Evolutionary conservation across 2,113 vertebrate genomes (phyloP).

Genomic region (Apodemus sylvaticus): DNA sequence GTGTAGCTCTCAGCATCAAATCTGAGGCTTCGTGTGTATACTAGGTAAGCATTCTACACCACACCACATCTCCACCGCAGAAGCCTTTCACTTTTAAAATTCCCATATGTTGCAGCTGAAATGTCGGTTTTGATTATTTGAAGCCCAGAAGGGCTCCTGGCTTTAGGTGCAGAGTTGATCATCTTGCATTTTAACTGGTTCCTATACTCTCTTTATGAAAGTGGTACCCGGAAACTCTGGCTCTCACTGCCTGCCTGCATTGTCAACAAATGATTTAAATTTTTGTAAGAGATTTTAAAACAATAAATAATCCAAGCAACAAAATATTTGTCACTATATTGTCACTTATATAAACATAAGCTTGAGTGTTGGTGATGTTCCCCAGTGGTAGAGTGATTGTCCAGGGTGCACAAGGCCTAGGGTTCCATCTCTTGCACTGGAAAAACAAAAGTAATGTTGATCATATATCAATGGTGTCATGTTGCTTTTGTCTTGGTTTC

Average conservation of each 20-base stretch:
- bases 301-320: background rate
- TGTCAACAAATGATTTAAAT: slow-evolving; percentile 18
- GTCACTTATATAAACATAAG: too few species aligned
- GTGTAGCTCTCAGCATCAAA: background rate
- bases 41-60: background rate
- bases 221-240: background rate
- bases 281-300: slow-evolving; percentile 43
- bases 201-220: slow-evolving; percentile 22
- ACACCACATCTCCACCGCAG: background rate
- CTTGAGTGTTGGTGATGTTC: background rate
- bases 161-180: background rate
- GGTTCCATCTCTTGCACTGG: background rate
- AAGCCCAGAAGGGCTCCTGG: background rate
- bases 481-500: background rate
- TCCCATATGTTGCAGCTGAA: background rate
- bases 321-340: slow-evolving; percentile 10
- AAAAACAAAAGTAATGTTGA: background rate
- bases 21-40: background rate
- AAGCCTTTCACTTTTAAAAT: slow-evolving; percentile 6
- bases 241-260: background rate
- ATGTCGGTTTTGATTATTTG: slow-evolving; percentile 16
- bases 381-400: background rate
- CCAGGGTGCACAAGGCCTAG: background rate
- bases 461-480: background rate
- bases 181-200: slow-evolving; percentile 36